Evolutionary conservation across 2,797 vertebrate species (phyloP).

Genomic region (Alectoris magna): DNA sequence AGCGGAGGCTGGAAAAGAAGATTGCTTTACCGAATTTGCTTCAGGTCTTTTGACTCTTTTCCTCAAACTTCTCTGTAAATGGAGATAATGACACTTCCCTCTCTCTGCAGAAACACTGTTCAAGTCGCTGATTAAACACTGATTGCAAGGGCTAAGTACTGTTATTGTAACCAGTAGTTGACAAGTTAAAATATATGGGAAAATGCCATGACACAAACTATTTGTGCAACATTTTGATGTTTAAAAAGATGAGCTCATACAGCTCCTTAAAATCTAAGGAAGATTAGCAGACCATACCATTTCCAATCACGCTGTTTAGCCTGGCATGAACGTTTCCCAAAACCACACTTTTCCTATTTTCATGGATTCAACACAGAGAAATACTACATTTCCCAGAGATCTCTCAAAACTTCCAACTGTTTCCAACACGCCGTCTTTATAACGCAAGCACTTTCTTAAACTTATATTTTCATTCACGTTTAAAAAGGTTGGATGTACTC

Average conservation of each 20-base stretch:
- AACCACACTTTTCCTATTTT: constrained; percentile 21
- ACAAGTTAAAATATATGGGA: neutral
- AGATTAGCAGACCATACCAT: neutral
- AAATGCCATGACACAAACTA: neutral
- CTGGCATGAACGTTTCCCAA: neutral
- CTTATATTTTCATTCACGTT: neutral
- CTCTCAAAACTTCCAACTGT: neutral
- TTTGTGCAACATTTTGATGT: neutral
- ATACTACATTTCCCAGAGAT: neutral
- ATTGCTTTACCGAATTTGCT: neutral
- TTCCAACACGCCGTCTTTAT: neutral
- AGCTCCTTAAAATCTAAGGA: neutral
- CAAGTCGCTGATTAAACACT: neutral
- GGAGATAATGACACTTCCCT: neutral
- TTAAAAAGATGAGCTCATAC: neutral
- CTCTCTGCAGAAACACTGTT: neutral
- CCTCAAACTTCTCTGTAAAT: neutral
- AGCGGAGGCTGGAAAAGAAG: neutral
- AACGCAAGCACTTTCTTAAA: neutral
- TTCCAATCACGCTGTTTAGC: neutral
- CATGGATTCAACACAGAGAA: neutral
- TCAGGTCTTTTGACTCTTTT: neutral
- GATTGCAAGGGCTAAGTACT: neutral
- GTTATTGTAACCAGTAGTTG: fast-evolving
- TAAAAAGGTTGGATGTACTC: neutral